These are phyloP conservation scores for Gari tellinella DNA, from an alignment of 2,888 invertebrate genomes.

Conservation along the genomic window DNA sequence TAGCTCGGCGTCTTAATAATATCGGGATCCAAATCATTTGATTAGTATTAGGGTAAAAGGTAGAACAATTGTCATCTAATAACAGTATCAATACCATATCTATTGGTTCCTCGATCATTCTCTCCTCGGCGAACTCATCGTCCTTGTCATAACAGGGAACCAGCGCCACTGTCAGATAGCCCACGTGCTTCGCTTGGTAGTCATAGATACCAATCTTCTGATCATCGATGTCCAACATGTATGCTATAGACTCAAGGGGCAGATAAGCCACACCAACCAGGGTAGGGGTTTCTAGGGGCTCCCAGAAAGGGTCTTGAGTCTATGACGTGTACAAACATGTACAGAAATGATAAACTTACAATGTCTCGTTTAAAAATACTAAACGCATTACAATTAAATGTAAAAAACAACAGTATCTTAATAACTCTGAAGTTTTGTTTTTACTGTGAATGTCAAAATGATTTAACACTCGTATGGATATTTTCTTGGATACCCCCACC, in stretches of 20 bases:
- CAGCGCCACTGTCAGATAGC: constrained; percentile 36
- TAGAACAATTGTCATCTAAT: too few relatives aligned
- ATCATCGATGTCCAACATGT: constrained; percentile 50
- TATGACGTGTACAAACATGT: background rate
- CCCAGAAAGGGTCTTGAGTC: constrained; percentile 56
- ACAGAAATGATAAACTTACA: too few relatives aligned
- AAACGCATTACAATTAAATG: too few relatives aligned
- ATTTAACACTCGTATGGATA: too few relatives aligned
- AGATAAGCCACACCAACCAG: constrained; percentile 46
- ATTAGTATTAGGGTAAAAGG: too few relatives aligned
- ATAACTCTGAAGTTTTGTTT: too few relatives aligned
- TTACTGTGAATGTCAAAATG: too few relatives aligned
- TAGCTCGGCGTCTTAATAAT: too few relatives aligned
- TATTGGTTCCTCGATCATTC: constrained; percentile 43
- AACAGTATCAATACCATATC: constrained; percentile 30
- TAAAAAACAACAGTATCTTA: too few relatives aligned
- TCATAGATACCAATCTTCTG: constrained; percentile 53
- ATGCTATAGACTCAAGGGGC: constrained; percentile 42
- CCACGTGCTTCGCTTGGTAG: constrained; percentile 38
- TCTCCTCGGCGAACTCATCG: constrained; percentile 30
- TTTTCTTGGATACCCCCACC: too few relatives aligned
- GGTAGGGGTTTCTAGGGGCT: constrained; percentile 50
- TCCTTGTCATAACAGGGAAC: constrained; percentile 36
- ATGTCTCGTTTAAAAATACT: too few relatives aligned
- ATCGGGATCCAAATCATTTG: too few relatives aligned